Evolutionary conservation across 1,140 invertebrate genomes (phyloP).

Genomic region (Popillia japonica): DNA sequence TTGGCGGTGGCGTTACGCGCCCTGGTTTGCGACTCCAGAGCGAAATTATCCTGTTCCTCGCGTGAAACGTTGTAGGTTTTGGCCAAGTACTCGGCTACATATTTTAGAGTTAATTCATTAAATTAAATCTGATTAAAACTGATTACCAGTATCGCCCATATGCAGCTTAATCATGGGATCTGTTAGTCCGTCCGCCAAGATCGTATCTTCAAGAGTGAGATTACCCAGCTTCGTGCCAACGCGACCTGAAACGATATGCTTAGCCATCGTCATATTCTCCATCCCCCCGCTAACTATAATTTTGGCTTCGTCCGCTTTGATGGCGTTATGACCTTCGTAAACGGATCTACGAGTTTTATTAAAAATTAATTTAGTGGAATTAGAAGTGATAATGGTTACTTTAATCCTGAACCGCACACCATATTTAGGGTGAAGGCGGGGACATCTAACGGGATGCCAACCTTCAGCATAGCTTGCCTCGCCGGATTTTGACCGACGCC

Average conservation of each 20-base stretch:
- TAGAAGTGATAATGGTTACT: slow-evolving; percentile 63
- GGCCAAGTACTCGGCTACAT: slow-evolving; percentile 80
- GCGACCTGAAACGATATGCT: slow-evolving; percentile 75
- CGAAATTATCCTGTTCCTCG: slow-evolving; percentile 80
- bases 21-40: slow-evolving; percentile 76
- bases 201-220: slow-evolving; percentile 71
- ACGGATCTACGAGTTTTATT: slow-evolving; percentile 68
- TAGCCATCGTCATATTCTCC: slow-evolving; percentile 86
- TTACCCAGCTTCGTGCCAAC: slow-evolving; percentile 76
- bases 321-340: slow-evolving; percentile 73
- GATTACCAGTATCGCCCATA: slow-evolving; percentile 85
- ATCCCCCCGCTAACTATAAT: slow-evolving; percentile 85
- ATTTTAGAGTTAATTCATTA: slow-evolving; percentile 38
- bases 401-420: slow-evolving; percentile 87
- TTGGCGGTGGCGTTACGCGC: slow-evolving; percentile 70
- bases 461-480: slow-evolving; percentile 79
- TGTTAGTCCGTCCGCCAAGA: slow-evolving; percentile 80
- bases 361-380: slow-evolving; percentile 40
- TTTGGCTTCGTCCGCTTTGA: slow-evolving; percentile 73
- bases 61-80: slow-evolving; percentile 74
- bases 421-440: slow-evolving; percentile 84
- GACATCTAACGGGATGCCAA: slow-evolving; percentile 77
- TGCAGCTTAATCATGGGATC: slow-evolving; percentile 82
- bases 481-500: slow-evolving; percentile 88
- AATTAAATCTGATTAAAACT: slow-evolving; percentile 18